These are phyloP conservation scores for Rhinopomastus cyanomelas DNA, from an alignment of 2,113 vertebrate genomes.

Conservation along the genomic window DNA sequence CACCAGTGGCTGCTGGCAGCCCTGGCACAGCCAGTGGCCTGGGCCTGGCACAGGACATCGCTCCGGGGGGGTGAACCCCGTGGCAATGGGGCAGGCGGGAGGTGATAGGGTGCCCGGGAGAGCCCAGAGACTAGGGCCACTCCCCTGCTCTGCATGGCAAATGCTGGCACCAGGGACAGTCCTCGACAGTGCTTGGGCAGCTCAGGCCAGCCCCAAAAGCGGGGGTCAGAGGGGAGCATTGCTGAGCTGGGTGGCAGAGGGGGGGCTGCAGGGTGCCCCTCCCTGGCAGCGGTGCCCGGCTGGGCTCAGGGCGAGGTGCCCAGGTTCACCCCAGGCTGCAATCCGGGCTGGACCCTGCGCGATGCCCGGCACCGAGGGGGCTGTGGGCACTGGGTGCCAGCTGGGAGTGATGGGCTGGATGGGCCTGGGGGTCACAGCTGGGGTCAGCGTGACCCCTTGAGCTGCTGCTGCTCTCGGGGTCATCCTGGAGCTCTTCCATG, in stretches of 20 bases:
- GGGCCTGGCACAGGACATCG: not conserved
- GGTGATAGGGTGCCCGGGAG: not conserved
- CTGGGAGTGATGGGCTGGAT: fast-evolving
- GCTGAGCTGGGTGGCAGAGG: not conserved
- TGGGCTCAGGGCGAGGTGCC: not conserved
- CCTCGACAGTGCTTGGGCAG: not conserved
- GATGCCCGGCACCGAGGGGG: not conserved
- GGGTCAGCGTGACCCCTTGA: not conserved
- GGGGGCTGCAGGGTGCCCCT: not conserved
- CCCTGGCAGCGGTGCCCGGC: not conserved
- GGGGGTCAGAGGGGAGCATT: fast-evolving
- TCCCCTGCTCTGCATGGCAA: not conserved
- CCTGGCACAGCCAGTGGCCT: not conserved
- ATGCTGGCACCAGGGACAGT: not conserved
- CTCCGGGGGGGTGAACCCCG: not conserved
- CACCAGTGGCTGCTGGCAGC: not conserved
- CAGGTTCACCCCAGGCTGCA: not conserved
- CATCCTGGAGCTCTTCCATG: fast-evolving
- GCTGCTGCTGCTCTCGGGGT: not conserved
- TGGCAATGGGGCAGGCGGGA: not conserved
- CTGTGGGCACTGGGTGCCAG: not conserved
- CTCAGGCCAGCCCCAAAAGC: not conserved
- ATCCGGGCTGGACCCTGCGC: not conserved
- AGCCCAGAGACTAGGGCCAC: not conserved
- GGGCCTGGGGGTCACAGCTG: fast-evolving